These are phyloP conservation scores for Pomacea maculata DNA, from an alignment of 1,140 invertebrate species.

Conservation along the genomic window DNA sequence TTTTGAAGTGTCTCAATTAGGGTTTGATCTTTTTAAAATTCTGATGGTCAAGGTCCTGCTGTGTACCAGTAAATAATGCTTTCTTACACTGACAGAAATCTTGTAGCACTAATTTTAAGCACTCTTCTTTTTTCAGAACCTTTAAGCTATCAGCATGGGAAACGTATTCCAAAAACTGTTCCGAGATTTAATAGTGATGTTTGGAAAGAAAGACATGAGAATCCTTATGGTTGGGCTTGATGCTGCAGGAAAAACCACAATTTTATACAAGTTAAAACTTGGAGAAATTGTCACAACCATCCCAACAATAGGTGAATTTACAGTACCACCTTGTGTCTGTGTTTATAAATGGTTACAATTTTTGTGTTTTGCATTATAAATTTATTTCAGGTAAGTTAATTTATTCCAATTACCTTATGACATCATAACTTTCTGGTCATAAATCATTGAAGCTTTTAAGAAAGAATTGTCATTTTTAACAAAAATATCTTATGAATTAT, in stretches of 20 bases:
- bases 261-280: slow-evolving; percentile 95
- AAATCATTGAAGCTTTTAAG: no score
- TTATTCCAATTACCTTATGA: not conserved
- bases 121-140: no score
- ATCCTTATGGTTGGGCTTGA: slow-evolving; percentile 77
- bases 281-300: slow-evolving; percentile 98
- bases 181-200: slow-evolving; percentile 29
- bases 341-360: not conserved
- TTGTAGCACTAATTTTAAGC: no score
- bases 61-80: no score
- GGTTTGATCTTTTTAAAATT: no score
- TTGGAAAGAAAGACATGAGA: slow-evolving; percentile 53
- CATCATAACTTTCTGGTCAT: no score
- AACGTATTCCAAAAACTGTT: slow-evolving; percentile 34
- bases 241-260: slow-evolving; percentile 97
- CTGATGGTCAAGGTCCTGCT: no score
- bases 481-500: not conserved
- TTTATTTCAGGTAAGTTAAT: not conserved
- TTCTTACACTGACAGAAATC: no score
- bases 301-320: slow-evolving; percentile 85
- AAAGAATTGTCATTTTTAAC: no score
- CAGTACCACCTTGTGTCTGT: not conserved
- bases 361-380: not conserved
- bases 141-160: slow-evolving; percentile 34
- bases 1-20: no score